Evolutionary conservation across 2,113 vertebrate species (phyloP).

Genomic region (Pyrgilauda ruficollis): DNA sequence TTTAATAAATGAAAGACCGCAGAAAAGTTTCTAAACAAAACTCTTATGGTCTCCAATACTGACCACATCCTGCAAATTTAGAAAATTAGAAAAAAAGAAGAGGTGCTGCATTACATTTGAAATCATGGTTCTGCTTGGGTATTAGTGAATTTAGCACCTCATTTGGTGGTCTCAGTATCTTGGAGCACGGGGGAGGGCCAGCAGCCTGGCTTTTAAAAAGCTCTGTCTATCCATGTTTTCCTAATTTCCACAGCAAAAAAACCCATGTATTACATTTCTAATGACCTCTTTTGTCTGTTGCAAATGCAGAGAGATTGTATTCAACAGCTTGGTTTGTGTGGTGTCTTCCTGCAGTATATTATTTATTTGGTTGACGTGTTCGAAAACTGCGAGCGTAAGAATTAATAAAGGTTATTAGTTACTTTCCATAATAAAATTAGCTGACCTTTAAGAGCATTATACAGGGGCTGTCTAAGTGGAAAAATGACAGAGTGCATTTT

Average conservation of each 20-base stretch:
- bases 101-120: background rate
- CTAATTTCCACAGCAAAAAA: background rate
- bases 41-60: background rate
- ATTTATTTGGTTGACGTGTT: conserved; percentile 9
- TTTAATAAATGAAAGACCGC: background rate
- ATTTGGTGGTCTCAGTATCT: background rate
- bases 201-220: background rate
- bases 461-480: conserved; percentile 9
- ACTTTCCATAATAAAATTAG: conserved; percentile 57
- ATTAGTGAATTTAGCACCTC: background rate
- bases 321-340: background rate
- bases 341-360: background rate
- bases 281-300: background rate
- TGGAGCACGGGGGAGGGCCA: background rate
- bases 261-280: background rate
- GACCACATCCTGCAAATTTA: background rate
- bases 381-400: background rate
- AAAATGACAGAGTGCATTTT: conserved; percentile 43
- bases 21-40: background rate
- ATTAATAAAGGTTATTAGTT: conserved; percentile 60
- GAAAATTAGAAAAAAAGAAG: background rate
- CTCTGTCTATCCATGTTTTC: background rate
- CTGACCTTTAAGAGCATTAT: conserved; percentile 53
- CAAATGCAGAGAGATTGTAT: background rate
- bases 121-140: background rate